Evolutionary conservation across 2,888 invertebrate genomes (phyloP).

Genomic region (Phortica okadai): DNA sequence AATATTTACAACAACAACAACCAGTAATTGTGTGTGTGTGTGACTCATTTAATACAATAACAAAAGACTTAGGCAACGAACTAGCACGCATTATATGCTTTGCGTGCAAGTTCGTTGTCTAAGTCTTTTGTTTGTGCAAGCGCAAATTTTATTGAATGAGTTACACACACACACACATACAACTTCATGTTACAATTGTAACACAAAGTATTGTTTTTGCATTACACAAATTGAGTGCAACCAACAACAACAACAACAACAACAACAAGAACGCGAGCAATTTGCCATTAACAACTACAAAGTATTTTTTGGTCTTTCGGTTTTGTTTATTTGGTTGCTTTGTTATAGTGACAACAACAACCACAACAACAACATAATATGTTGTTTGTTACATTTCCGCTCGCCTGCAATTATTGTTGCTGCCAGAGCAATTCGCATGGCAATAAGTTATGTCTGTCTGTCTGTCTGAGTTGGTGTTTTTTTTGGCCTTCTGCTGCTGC

Average conservation of each 20-base stretch:
- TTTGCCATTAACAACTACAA: conserved; percentile 26
- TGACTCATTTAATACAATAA: background rate
- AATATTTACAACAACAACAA: background rate
- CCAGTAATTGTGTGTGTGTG: too few species aligned
- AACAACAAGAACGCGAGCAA: background rate
- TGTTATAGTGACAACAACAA: background rate
- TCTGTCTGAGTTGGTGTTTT: background rate
- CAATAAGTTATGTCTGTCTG: conserved; percentile 9
- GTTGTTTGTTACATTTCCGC: background rate
- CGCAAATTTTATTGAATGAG: too few species aligned
- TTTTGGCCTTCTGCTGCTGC: conserved; percentile 27
- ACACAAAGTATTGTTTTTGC: too few species aligned
- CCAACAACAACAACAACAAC: conserved; percentile 2
- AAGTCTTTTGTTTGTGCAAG: too few species aligned
- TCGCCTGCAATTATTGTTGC: conserved; percentile 1
- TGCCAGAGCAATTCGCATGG: background rate
- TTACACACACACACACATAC: too few species aligned
- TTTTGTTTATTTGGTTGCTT: conserved; percentile 20
- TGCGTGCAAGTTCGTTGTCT: background rate
- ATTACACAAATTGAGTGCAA: conserved; percentile 18
- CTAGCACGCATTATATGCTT: background rate
- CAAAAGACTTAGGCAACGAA: conserved; percentile 52
- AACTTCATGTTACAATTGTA: too few species aligned
- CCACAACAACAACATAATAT: conserved; percentile 21
- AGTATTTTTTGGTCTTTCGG: conserved; percentile 46